Conservation (phyloP, 2,113 vertebrate species). For the Fregata magnificens region DNA sequence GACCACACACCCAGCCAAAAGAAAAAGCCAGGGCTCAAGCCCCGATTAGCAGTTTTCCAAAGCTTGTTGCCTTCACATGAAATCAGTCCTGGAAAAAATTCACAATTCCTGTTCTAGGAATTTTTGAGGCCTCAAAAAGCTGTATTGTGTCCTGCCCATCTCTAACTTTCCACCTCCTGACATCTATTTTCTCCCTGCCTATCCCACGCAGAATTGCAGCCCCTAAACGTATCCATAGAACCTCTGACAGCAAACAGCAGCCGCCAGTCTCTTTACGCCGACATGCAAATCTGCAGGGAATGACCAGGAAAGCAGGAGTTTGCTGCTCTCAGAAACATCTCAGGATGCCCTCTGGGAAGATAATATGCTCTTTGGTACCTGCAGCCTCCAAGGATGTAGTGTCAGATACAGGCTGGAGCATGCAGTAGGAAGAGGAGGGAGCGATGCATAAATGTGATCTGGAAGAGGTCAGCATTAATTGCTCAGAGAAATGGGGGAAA, state of each 20-base stretch:
- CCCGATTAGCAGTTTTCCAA: not conserved
- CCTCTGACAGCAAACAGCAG: not conserved
- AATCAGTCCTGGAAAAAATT: rapidly evolving
- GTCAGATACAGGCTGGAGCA: not conserved
- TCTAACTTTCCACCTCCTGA: not conserved
- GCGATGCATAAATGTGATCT: rapidly evolving
- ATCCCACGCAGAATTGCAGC: not conserved
- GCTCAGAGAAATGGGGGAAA: not conserved
- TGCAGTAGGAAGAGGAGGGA: not conserved
- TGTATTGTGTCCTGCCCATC: not conserved
- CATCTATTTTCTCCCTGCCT: not conserved
- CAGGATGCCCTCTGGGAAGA: not conserved
- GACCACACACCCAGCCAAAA: not conserved
- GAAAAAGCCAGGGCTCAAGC: rapidly evolving
- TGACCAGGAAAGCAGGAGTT: not conserved
- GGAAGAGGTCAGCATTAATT: not conserved
- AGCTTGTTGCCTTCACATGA: not conserved
- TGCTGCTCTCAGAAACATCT: not conserved
- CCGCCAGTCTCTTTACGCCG: not conserved
- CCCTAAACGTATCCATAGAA: not conserved
- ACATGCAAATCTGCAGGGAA: not conserved
- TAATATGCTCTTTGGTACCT: rapidly evolving
- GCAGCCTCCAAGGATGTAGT: not conserved
- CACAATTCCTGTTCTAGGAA: not conserved
- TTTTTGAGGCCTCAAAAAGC: not conserved